Evolutionary conservation across 2,888 invertebrate species (phyloP).

Genomic region (Alcis repandata): DNA sequence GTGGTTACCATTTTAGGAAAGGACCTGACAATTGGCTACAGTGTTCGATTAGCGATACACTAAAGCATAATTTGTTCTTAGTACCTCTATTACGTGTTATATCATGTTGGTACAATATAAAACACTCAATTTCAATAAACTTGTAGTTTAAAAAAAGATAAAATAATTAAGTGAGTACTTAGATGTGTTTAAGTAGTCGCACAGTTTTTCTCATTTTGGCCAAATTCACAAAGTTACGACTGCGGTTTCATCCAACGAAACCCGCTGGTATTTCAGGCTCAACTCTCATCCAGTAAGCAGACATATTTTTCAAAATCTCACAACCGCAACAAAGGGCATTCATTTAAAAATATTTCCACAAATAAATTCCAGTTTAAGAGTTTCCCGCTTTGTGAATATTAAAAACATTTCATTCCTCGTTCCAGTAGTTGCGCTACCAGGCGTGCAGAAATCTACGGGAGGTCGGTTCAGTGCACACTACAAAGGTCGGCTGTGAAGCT

Average conservation of each 20-base stretch:
- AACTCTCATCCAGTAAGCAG: constrained; percentile 1
- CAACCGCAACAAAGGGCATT: constrained; percentile 45
- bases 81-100: neutral
- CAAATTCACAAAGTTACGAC: constrained; percentile 5
- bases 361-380: constrained; percentile 63
- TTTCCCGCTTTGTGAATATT: constrained; percentile 65
- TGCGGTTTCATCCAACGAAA: constrained; percentile 27
- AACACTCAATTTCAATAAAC: neutral
- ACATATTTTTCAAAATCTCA: constrained; percentile 21
- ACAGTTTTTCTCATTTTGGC: too few species aligned
- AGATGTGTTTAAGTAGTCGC: too few species aligned
- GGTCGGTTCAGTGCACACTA: constrained; percentile 73
- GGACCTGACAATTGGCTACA: constrained; percentile 60
- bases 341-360: constrained; percentile 52
- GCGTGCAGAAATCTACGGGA: constrained; percentile 70
- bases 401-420: constrained; percentile 72
- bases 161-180: too few species aligned
- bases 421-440: constrained; percentile 71
- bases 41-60: constrained; percentile 49
- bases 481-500: constrained; percentile 72
- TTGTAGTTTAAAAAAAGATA: too few species aligned
- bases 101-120: neutral
- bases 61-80: constrained; percentile 2
- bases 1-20: constrained; percentile 68
- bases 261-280: constrained; percentile 12